Percentiles rank a stretch among this genome's conserved stretches.
phyloP scores from a whole-genome alignment of 2,797 vertebrate species.

The Propithecus perrieri region DNA sequence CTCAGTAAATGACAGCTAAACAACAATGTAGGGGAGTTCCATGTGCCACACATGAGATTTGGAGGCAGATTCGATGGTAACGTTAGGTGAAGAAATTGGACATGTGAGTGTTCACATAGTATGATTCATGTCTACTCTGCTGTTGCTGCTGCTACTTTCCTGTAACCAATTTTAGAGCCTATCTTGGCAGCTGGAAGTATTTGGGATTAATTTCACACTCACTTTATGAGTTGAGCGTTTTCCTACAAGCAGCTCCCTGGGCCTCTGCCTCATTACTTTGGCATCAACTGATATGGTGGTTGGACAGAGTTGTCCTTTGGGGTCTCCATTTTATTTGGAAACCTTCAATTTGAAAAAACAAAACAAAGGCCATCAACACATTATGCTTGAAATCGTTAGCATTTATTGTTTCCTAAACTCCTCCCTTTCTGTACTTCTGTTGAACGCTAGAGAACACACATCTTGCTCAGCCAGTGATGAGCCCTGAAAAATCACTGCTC shows the following conservation, averaged over 20 bases:
- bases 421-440: slow-evolving; percentile 63
- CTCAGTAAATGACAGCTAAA: background rate
- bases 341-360: slow-evolving; percentile 75
- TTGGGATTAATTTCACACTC: slow-evolving; percentile 78
- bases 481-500: slow-evolving; percentile 65
- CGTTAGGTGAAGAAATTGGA: slow-evolving; percentile 61
- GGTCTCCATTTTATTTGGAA: slow-evolving; percentile 83
- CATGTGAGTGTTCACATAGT: background rate
- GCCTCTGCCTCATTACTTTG: slow-evolving; percentile 90
- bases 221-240: slow-evolving; percentile 71
- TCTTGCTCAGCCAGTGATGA: slow-evolving; percentile 57
- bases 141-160: slow-evolving; percentile 60
- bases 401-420: slow-evolving; percentile 77
- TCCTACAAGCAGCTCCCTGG: slow-evolving; percentile 84
- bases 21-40: background rate
- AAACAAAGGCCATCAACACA: slow-evolving; percentile 79
- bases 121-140: slow-evolving; percentile 57
- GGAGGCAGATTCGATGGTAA: slow-evolving; percentile 11
- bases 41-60: slow-evolving; percentile 16
- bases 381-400: slow-evolving; percentile 75
- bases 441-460: slow-evolving; percentile 59
- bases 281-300: slow-evolving; percentile 88
- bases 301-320: slow-evolving; percentile 85
- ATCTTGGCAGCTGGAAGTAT: slow-evolving; percentile 66
- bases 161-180: slow-evolving; percentile 74